phyloP scores from a whole-genome alignment of 2,797 vertebrate species.

The Eremophila alpestris region DNA sequence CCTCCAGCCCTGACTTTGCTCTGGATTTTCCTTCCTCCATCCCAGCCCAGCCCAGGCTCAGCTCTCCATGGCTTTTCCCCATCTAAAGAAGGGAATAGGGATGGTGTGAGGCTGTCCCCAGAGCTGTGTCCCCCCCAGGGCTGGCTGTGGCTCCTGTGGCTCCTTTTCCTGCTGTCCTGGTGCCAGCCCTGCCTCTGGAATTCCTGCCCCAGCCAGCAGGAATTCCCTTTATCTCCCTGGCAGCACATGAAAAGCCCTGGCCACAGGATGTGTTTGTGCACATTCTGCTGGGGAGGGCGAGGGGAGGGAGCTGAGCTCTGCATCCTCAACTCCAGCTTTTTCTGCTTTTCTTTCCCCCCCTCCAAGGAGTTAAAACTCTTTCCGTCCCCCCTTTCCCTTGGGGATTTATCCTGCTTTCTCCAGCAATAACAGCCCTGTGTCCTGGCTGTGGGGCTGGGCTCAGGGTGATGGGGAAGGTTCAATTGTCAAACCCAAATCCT shows the following conservation, averaged over 20 bases:
- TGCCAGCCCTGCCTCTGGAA: neutral
- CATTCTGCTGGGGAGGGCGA: neutral
- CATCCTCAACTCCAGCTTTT: neutral
- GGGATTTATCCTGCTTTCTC: neutral
- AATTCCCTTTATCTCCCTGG: conserved; percentile 47
- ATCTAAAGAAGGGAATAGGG: fast-evolving
- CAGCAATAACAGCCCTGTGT: neutral
- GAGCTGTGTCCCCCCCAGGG: neutral
- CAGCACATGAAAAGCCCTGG: conserved; percentile 45
- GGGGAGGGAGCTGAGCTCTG: neutral
- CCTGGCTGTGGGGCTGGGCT: neutral
- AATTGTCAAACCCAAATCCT: neutral
- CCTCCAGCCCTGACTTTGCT: neutral
- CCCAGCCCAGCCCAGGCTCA: neutral
- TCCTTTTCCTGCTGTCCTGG: neutral
- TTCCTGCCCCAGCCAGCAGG: neutral
- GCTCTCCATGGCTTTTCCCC: fast-evolving
- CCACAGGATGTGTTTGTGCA: conserved; percentile 55
- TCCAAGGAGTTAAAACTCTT: neutral
- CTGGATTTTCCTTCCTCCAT: fast-evolving
- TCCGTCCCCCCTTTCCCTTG: neutral
- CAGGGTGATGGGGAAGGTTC: neutral
- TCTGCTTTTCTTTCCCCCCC: too few species aligned
- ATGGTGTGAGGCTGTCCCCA: neutral
- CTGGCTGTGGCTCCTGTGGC: fast-evolving